Evolutionary conservation across 2,797 vertebrate species (phyloP).

Genomic region (Karalla daura): DNA sequence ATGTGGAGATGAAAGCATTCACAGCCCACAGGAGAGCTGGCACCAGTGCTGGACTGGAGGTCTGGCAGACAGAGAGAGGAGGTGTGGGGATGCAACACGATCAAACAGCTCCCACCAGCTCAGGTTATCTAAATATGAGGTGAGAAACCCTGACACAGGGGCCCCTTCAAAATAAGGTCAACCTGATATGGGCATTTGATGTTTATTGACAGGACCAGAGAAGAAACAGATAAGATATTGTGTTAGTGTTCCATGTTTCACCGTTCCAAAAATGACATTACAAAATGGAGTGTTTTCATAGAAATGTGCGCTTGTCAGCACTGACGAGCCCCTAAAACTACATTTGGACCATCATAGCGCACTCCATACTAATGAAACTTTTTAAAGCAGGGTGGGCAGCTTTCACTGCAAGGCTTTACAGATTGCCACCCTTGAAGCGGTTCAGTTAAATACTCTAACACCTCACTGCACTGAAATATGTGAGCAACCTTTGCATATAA

Average conservation of each 20-base stretch:
- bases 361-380: slow-evolving; percentile 22
- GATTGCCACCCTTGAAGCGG: slow-evolving; percentile 22
- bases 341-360: slow-evolving; percentile 1
- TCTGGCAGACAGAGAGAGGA: slow-evolving; percentile 75
- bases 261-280: slow-evolving; percentile 9
- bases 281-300: slow-evolving; percentile 10
- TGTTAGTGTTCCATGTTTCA: background rate
- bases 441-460: slow-evolving; percentile 35
- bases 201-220: slow-evolving; percentile 17
- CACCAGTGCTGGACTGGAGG: slow-evolving; percentile 58
- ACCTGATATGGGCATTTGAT: slow-evolving; percentile 2
- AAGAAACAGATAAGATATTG: slow-evolving; percentile 30
- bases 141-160: slow-evolving; percentile 32
- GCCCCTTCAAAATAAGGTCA: slow-evolving; percentile 17
- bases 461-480: slow-evolving; percentile 21
- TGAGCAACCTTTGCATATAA: slow-evolving; percentile 9
- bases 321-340: slow-evolving; percentile 20
- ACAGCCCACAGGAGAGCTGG: slow-evolving; percentile 72
- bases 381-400: slow-evolving; percentile 28
- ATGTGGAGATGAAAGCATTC: slow-evolving; percentile 73
- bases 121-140: slow-evolving; percentile 64
- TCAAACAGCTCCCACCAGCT: slow-evolving; percentile 50
- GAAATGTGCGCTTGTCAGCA: background rate
- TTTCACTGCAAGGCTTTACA: slow-evolving; percentile 53
- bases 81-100: slow-evolving; percentile 47